Base-by-base conservation (phyloP, 2,888 invertebrate genomes). In the Lycia hirtaria region DNA sequence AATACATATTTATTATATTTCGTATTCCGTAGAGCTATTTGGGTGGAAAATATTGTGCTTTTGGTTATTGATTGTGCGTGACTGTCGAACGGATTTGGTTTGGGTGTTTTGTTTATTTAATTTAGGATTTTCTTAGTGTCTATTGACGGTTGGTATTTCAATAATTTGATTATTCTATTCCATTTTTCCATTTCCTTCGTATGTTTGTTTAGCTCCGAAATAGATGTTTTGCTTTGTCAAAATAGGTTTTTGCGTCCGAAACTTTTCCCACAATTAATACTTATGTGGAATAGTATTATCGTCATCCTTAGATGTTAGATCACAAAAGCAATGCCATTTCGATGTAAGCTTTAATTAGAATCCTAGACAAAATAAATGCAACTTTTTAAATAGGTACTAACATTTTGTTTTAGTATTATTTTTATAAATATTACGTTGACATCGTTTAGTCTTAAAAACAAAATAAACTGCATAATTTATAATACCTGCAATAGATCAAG, bases 1-100 rank as follows among this genome's bases (percentile, higher is more conserved):
- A 76, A 86, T 87, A 88, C 85, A 87, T 88, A 89, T 88, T 88
- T 87, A 86, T 86, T 84, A 79, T 81, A 79, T 83, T 76, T 75
- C 69, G 67, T 64, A 73, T 78, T 77, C 75, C 70, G 73, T 72
- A 65, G 71, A 76, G 74, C 77, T 80, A 78, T 84, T 87, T 83
- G 85, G 81, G 85, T 75, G 85, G 85, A 87, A 87, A 87, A 87
- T 87, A 87, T 88, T 88, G 79, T 77, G 79, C 74, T 79, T 80
- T 80, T 72, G 64, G 52, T 75, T n/a, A 83, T 86, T 83, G 84
- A 86, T 85, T 82, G 78, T 78, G 79, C 72, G 78, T 82, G 84
- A 83, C 76, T 74, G 59, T 60, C 67, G 71, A 75, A 72, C 47
- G 66, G 62, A 66, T 55, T 65, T 41, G 59, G 56, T 51, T 65